These are phyloP conservation scores for Oncorhynchus masou DNA, from an alignment of 2,113 vertebrate species.

Conservation along the genomic window DNA sequence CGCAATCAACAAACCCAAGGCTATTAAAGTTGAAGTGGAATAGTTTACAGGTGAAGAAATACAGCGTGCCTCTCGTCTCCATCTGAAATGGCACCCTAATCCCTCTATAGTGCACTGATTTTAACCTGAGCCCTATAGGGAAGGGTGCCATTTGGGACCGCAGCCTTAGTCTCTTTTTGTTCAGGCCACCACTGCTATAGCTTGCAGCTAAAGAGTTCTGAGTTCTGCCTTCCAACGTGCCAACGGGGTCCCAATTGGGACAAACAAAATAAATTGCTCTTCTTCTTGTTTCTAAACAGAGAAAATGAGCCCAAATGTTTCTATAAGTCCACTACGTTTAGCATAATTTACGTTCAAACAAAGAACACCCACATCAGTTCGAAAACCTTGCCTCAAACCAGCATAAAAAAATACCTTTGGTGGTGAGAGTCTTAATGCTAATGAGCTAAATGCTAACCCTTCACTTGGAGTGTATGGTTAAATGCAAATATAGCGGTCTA, in stretches of 20 bases:
- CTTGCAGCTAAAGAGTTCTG: constrained; percentile 19
- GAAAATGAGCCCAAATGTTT: constrained; percentile 29
- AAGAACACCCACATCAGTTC: constrained; percentile 25
- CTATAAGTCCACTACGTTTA: constrained; percentile 47
- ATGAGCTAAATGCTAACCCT: not conserved
- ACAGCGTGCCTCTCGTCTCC: not conserved
- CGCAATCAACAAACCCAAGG: constrained; percentile 30
- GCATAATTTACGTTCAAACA: constrained; percentile 36
- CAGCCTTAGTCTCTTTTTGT: not conserved
- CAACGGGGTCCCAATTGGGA: constrained; percentile 17
- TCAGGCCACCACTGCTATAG: constrained; percentile 15
- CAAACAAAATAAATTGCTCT: constrained; percentile 28
- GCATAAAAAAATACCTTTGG: constrained; percentile 26
- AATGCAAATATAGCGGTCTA: no score
- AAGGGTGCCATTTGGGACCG: no score
- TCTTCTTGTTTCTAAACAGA: constrained; percentile 28
- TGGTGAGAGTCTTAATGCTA: constrained; percentile 15
- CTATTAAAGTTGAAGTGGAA: constrained; percentile 44
- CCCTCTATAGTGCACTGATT: no score
- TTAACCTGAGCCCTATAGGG: no score
- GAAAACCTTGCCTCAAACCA: constrained; percentile 27
- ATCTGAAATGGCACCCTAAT: no score
- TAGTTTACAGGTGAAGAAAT: constrained; percentile 39
- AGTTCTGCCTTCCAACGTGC: constrained; percentile 21
- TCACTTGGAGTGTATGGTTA: not conserved